A percentile compares a stretch with the other conserved stretches of the same genome.
phyloP scores from a whole-genome alignment of 2,797 vertebrate genomes.

The Sternotherus odoratus region DNA sequence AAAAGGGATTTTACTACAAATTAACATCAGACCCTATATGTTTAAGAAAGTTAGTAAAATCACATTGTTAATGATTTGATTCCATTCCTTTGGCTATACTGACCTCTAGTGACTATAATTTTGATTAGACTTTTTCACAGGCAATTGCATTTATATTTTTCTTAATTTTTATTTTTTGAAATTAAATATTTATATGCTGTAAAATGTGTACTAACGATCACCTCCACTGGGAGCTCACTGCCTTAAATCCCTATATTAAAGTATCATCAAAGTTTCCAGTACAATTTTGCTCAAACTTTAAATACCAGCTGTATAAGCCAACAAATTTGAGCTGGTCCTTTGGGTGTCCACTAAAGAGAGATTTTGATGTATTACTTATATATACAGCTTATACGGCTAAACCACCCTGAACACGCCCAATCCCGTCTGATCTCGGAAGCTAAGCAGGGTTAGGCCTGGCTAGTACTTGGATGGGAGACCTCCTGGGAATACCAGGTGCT shows the following conservation, averaged over 20 bases:
- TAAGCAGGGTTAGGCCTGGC: too few relatives aligned
- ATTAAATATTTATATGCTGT: neutral
- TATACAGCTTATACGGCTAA: neutral
- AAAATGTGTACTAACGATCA: neutral
- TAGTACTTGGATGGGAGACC: too few relatives aligned
- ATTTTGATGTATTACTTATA: neutral
- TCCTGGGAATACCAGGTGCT: too few relatives aligned
- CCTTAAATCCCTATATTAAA: neutral
- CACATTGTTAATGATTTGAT: neutral
- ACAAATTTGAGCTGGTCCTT: neutral
- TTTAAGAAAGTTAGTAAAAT: rapidly evolving
- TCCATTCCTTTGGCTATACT: slow-evolving; percentile 42
- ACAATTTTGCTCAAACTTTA: neutral
- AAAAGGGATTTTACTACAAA: neutral
- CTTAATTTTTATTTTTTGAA: neutral
- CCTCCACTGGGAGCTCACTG: neutral
- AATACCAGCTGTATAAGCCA: neutral
- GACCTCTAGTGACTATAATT: slow-evolving; percentile 62
- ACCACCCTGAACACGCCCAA: too few relatives aligned
- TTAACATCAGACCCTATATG: rapidly evolving
- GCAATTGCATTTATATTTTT: neutral
- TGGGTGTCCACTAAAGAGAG: neutral
- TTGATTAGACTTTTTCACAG: neutral
- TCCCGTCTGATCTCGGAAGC: too few relatives aligned
- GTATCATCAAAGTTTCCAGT: neutral